Evolutionary conservation across 2,888 invertebrate genomes (phyloP).

Genomic region (Amiota mariae): DNA sequence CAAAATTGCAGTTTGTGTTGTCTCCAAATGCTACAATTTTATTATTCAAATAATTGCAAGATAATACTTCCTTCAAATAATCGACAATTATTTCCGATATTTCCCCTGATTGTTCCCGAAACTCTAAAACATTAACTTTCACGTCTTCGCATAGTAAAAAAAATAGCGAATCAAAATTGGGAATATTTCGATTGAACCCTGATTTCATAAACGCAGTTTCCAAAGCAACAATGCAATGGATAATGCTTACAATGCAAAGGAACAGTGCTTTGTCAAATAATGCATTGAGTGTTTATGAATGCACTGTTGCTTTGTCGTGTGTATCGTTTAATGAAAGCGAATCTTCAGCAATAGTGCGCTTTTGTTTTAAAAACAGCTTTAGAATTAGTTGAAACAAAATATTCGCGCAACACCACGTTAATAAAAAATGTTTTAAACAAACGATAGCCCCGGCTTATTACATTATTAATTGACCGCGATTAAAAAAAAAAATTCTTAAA

Average conservation of each 20-base stretch:
- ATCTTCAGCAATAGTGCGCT: slow-evolving; percentile 22
- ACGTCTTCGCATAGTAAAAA: too few species aligned
- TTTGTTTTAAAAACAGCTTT: slow-evolving; percentile 30
- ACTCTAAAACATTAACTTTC: background rate
- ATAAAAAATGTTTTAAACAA: slow-evolving; percentile 22
- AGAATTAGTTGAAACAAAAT: background rate
- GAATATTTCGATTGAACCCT: too few species aligned
- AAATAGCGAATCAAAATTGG: too few species aligned
- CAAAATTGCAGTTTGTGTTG: slow-evolving; percentile 1
- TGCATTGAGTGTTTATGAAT: slow-evolving; percentile 30
- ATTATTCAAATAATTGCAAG: background rate
- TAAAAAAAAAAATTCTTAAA: slow-evolving; percentile 17
- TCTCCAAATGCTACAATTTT: background rate
- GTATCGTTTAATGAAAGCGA: slow-evolving; percentile 15
- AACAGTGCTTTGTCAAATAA: too few species aligned
- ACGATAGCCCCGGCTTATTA: slow-evolving; percentile 26
- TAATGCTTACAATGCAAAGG: too few species aligned
- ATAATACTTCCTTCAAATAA: background rate
- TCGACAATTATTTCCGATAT: background rate
- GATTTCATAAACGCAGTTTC: slow-evolving; percentile 26
- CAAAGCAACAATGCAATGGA: slow-evolving; percentile 17
- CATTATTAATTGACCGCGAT: slow-evolving; percentile 12
- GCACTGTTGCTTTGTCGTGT: slow-evolving; percentile 3
- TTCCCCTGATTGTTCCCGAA: background rate
- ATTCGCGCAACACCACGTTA: background rate